Conservation (phyloP, 2,888 invertebrate genomes). For the Ophion ventricosus region DNA sequence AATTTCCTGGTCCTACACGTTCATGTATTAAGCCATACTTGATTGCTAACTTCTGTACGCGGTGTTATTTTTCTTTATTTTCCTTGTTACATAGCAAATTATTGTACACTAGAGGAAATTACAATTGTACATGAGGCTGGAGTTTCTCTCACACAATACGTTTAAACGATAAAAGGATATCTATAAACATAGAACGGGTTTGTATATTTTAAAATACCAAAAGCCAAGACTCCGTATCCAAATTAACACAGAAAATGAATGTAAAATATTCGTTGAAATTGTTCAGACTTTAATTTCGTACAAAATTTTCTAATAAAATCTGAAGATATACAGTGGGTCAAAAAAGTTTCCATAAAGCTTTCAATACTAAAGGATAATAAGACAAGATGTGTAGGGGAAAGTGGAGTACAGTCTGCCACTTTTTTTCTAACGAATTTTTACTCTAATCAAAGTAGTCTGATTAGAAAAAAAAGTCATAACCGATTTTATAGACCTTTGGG, state of each 20-base stretch:
- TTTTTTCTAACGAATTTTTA: too few relatives aligned
- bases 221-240: not conserved
- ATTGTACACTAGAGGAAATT: constrained; percentile 2
- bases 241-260: not conserved
- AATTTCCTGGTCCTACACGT: constrained; percentile 59
- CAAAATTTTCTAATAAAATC: not conserved
- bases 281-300: not conserved
- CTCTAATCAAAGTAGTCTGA: too few relatives aligned
- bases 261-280: not conserved
- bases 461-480: too few relatives aligned
- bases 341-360: too few relatives aligned
- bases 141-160: not conserved
- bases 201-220: not conserved
- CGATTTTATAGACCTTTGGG: too few relatives aligned
- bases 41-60: constrained; percentile 30
- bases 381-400: too few relatives aligned
- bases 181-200: not conserved
- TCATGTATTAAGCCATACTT: constrained; percentile 52
- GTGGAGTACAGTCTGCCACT: too few relatives aligned
- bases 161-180: not conserved
- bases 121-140: not conserved
- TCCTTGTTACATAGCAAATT: constrained; percentile 8
- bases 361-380: too few relatives aligned
- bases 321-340: too few relatives aligned
- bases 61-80: constrained; percentile 21